Base-by-base conservation (phyloP, 2,888 invertebrate genomes). In the Sesamia inferens region DNA sequence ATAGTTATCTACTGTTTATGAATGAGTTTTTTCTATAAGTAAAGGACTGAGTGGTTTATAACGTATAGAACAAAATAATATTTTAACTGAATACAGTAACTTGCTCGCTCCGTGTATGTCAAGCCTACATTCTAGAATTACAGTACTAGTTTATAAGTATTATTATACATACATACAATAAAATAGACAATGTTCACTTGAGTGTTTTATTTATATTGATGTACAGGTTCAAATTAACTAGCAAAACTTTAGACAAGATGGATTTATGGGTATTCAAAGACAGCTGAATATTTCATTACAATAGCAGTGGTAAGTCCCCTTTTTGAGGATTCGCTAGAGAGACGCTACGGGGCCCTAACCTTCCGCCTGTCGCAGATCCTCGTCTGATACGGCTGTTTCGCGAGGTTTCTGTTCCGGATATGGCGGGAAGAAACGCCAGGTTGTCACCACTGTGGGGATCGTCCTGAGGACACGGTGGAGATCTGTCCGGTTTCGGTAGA, bases 181-280 rank as follows among this genome's bases (percentile, higher is more conserved):
- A 94, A 94, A 95, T 95, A 96, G 95, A 93, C 94, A 95, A 94
- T 95, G 95, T 95, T 96, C 94, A 91, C 31, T 80, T 22, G 58
- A 71, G 85, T 78, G 92, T 94, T 95, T 95, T 83, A 92, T 93
- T 94, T 82, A 0, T 42, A 14, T 44, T 63, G 16, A 6, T 44
- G 0, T 0, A 51, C 19, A 51, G 19, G 8, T 7, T 48, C 8
- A 48, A 19, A 48, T 48, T 19, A 19, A 16, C 3, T 48, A 48
- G 7, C 48, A 6, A 48, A 48, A 48, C 48, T 48, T 16, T 7
- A 19, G 48, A 48, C 19, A 7, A 2, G 48, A 6, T 48, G 3
- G 51, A 7, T 51, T 39, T 5, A 6, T 48, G 3, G 51, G 8
- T 51, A 51, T 13, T 47, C 44, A 13, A 47, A 11, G 44, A 47